Base-by-base conservation (phyloP, 2,797 vertebrate species). In the Euthynnus affinis region DNA sequence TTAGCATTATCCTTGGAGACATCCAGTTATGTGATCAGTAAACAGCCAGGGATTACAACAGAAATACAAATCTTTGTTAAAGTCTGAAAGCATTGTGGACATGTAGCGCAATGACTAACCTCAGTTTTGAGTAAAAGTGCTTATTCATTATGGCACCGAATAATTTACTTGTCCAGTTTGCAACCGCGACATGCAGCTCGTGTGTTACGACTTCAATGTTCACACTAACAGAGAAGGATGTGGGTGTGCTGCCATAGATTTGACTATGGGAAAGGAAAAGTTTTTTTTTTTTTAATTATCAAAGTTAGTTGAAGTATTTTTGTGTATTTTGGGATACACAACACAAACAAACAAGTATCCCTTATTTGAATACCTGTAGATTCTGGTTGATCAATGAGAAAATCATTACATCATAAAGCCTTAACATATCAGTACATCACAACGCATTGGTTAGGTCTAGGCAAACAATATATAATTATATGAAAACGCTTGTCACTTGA, bases 1-100 rank as follows among this genome's bases (percentile, higher is more conserved):
- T 86, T 80, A 46, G 69, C 32, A 46, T 78, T 63, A 67, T 78
- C 71, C 85, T 76, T 88, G 66, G 64, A 75, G 79, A 58, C 69
- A 74, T 81, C 49, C 76, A 80, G 25, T 56, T 53, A 71, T 73
- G 71, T 69, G 71, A 88, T 76, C 69, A 81, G 76, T 77, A 53
- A 84, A 87, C 22, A 48, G 27, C 18, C 57, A 46, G 12, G 68
- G 59, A 76, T 72, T 56, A 52, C 71, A 76, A 77, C 71, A 78
- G 53, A 86, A 78, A 81, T 72, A 67, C n/a, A 80, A 71, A 75
- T 84, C 68, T 58, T 37, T 1, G 23, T 49, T 70, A 18, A 59
- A 60, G 72, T 83, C n/a, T 70, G 48, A 66, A 56, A 56, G 53
- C 68, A 74, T 66, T 85, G 70, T 80, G 72, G 69, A 18, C 53